These are phyloP conservation scores for Tetranychus cinnabarinus DNA, from an alignment of 1,140 invertebrate genomes.

Conservation along the genomic window DNA sequence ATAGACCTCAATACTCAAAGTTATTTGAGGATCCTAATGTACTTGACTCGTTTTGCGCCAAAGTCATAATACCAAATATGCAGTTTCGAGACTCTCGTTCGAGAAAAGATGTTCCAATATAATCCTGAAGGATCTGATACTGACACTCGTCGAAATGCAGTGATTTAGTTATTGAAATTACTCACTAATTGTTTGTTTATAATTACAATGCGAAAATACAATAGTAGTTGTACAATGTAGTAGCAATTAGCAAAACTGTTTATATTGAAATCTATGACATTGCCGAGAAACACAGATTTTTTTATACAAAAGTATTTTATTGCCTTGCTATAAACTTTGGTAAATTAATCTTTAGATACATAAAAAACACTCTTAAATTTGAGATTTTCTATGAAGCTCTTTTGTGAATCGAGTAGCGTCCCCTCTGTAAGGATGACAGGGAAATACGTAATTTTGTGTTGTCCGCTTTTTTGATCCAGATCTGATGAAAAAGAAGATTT, in stretches of 20 bases:
- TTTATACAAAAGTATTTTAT: too few relatives aligned
- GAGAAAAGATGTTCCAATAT: conserved; percentile 69
- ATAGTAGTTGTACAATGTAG: too few relatives aligned
- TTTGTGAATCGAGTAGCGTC: conserved; percentile 63
- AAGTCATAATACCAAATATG: conserved; percentile 94
- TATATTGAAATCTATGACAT: too few relatives aligned
- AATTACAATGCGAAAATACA: too few relatives aligned
- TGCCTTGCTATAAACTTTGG: too few relatives aligned
- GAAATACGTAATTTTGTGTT: conserved; percentile 61
- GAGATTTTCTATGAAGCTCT: conserved; percentile 20
- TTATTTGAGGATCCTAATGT: conserved; percentile 69
- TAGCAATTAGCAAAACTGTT: too few relatives aligned
- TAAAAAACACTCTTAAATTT: too few relatives aligned
- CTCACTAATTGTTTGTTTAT: too few relatives aligned
- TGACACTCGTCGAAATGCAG: conserved; percentile 74
- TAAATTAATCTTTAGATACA: too few relatives aligned
- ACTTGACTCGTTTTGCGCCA: conserved; percentile 77
- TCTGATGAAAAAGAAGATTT: conserved; percentile 30
- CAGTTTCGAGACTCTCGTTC: conserved; percentile 81
- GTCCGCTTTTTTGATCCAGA: conserved; percentile 63
- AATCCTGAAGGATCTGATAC: conserved; percentile 96
- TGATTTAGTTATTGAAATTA: conserved; percentile 47
- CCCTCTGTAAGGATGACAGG: conserved; percentile 52
- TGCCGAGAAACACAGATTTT: too few relatives aligned
- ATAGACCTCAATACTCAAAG: conserved; percentile 56